Percentiles rank a stretch among this genome's conserved stretches.
Conservation (phyloP, 2,888 invertebrate genomes). For the Mythimna impura region DNA sequence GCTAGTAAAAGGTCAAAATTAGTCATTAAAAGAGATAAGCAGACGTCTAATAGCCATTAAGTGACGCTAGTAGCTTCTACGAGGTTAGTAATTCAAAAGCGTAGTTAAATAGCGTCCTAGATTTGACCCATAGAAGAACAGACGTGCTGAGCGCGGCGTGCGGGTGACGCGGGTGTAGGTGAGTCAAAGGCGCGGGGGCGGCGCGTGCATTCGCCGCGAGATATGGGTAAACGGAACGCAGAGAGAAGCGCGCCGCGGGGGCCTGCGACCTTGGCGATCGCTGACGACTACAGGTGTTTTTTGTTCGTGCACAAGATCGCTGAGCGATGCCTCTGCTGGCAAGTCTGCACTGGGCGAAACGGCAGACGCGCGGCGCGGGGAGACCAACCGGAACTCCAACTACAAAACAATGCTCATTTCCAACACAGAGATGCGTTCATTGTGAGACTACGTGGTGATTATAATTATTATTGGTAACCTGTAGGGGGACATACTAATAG, state of each 20-base stretch:
- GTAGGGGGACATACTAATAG: conserved; percentile 28
- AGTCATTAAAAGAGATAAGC: conserved; percentile 1
- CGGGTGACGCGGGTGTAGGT: conserved; percentile 68
- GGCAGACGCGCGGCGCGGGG: conserved; percentile 71
- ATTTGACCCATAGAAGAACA: conserved; percentile 75
- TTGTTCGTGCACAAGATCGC: conserved; percentile 86
- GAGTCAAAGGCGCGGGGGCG: conserved; percentile 85
- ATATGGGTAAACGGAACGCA: conserved; percentile 90
- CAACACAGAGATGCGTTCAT: conserved; percentile 50
- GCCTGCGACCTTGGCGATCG: conserved; percentile 88
- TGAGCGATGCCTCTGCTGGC: conserved; percentile 77
- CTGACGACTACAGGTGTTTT: conserved; percentile 90
- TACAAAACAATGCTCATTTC: conserved; percentile 77
- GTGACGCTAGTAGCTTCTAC: conserved; percentile 15
- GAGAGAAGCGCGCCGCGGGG: conserved; percentile 84
- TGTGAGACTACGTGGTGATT: conserved; percentile 52
- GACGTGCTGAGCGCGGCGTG: conserved; percentile 68
- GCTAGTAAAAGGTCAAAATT: conserved; percentile 8
- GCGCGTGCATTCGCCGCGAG: conserved; percentile 87
- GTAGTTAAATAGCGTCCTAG: conserved; percentile 78
- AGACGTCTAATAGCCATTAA: conserved; percentile 19
- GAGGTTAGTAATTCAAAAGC: conserved; percentile 53
- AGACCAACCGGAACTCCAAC: conserved; percentile 81
- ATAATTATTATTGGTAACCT: conserved; percentile 43
- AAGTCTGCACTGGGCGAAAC: conserved; percentile 69